Evolutionary conservation across 2,888 invertebrate genomes (phyloP).

Genomic region (Phymatocera aterrima): DNA sequence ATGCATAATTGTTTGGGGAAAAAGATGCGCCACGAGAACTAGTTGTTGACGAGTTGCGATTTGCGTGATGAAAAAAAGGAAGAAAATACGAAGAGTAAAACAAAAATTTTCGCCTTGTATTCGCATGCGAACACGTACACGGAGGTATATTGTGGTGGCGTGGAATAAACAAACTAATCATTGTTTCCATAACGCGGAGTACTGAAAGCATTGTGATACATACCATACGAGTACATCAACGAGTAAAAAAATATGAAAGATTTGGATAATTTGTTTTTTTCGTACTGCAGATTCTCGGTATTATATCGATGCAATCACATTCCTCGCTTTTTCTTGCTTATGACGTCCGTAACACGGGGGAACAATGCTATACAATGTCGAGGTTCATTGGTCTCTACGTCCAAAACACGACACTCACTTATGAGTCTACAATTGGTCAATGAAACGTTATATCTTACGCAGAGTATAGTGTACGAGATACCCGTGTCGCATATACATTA

Average conservation of each 20-base stretch:
- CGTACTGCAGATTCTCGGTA: background rate
- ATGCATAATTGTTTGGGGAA: background rate
- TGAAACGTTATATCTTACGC: background rate
- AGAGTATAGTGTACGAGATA: too few species aligned
- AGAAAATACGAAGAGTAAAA: too few species aligned
- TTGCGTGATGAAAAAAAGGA: background rate
- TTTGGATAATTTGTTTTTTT: background rate
- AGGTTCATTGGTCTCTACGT: constrained; percentile 4
- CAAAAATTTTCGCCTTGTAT: background rate
- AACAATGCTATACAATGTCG: background rate
- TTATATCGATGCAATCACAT: constrained; percentile 35
- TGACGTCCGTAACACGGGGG: background rate
- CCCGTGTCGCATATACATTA: background rate
- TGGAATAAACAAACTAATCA: background rate
- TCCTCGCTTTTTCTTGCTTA: background rate
- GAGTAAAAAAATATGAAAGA: background rate
- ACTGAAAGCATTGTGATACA: background rate
- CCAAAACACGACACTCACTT: background rate
- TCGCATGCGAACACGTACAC: background rate
- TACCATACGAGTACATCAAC: too few species aligned
- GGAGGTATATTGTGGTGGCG: background rate
- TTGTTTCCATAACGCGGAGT: background rate
- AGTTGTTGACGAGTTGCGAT: background rate
- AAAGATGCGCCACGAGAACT: background rate
- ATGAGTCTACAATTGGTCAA: background rate